Conservation (phyloP, 2,888 invertebrate genomes). For the Acrobasis repandana region DNA sequence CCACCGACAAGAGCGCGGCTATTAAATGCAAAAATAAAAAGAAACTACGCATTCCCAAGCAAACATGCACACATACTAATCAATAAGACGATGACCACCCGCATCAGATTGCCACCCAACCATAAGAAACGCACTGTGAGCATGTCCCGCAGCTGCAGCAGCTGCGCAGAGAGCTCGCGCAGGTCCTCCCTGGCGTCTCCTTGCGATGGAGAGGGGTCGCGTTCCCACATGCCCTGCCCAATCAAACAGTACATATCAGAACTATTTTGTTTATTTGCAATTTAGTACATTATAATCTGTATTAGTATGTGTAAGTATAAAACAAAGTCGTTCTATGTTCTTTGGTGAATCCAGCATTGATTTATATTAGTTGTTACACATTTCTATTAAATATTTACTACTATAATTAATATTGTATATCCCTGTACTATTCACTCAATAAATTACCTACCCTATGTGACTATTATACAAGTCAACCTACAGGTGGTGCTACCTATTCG, state of each 20-base stretch:
- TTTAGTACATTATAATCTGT: no score
- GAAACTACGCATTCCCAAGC: slow-evolving; percentile 17
- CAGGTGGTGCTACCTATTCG: no score
- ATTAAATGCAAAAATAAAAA: not conserved
- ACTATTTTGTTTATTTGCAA: not conserved
- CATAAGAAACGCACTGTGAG: slow-evolving; percentile 53
- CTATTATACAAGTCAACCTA: no score
- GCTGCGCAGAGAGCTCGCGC: slow-evolving; percentile 55
- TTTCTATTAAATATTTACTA: no score
- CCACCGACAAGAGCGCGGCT: no score
- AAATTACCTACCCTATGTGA: no score
- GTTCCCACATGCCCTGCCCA: slow-evolving; percentile 66
- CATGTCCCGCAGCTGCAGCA: slow-evolving; percentile 53
- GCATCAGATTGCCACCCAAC: slow-evolving; percentile 16
- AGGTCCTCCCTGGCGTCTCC: slow-evolving; percentile 54
- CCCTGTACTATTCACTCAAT: no score
- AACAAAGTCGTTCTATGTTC: no score
- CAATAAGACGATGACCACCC: not conserved
- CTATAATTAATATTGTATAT: no score
- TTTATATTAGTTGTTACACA: no score
- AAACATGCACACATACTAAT: slow-evolving; percentile 45
- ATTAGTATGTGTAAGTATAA: no score
- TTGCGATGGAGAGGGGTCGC: slow-evolving; percentile 42
- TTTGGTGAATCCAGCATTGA: no score
- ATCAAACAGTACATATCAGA: not conserved